Evolutionary conservation across 2,888 invertebrate species (phyloP).

Genomic region (Gymnocheta viridis): DNA sequence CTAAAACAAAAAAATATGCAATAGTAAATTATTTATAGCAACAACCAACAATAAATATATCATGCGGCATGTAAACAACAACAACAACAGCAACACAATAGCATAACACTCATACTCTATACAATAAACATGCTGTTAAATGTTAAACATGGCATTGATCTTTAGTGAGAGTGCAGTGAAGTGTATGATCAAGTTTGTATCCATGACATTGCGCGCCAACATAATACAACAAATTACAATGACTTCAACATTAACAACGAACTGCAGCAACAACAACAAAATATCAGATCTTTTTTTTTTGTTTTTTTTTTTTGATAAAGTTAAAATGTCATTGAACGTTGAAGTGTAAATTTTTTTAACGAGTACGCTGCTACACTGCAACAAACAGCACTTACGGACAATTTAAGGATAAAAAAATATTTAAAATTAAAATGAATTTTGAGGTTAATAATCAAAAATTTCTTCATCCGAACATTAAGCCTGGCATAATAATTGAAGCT

Average conservation of each 20-base stretch:
- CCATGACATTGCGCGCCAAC: slow-evolving; percentile 59
- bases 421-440: neutral
- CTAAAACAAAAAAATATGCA: slow-evolving; percentile 10
- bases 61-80: slow-evolving; percentile 5
- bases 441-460: no score
- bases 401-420: neutral
- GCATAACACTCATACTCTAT: no score
- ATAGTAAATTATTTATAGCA: slow-evolving; percentile 31
- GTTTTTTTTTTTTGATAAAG: no score
- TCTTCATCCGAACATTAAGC: no score
- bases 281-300: no score
- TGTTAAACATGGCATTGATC: slow-evolving; percentile 66
- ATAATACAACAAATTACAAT: slow-evolving; percentile 45
- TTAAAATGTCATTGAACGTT: slow-evolving; percentile 62
- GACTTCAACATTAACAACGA: slow-evolving; percentile 45
- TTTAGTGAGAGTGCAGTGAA: slow-evolving; percentile 61
- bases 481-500: no score
- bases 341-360: neutral
- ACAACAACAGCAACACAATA: neutral
- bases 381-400: no score
- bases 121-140: slow-evolving; percentile 33
- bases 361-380: neutral
- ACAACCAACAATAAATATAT: neutral
- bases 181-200: slow-evolving; percentile 48
- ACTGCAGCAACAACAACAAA: slow-evolving; percentile 4